Percentiles rank a stretch among this genome's conserved stretches.
phyloP scores from a whole-genome alignment of 2,888 invertebrate genomes.

The Drosophila antonietae region DNA sequence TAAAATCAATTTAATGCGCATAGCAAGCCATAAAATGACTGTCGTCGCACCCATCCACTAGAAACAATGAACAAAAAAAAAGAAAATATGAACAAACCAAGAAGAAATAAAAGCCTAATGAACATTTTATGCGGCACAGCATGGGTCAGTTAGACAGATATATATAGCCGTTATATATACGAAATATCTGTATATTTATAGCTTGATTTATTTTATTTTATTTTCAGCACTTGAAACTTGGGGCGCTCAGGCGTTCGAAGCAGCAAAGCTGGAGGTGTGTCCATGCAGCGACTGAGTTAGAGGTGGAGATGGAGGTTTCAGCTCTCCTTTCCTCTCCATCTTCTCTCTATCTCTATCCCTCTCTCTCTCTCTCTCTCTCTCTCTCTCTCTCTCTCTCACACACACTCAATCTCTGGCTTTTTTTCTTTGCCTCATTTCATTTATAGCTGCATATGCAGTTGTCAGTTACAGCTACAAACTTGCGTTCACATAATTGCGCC shows the following conservation, averaged over 20 bases:
- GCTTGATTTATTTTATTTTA: slow-evolving; percentile 64
- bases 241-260: slow-evolving; percentile 19
- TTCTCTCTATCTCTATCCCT: not conserved
- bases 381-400: no score
- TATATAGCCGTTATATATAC: slow-evolving; percentile 2
- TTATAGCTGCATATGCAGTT: not conserved
- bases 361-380: not conserved
- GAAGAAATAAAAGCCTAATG: slow-evolving; percentile 60
- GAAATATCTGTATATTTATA: slow-evolving; percentile 56
- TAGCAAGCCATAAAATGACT: slow-evolving; percentile 38
- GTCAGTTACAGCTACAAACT: slow-evolving; percentile 8
- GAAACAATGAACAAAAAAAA: slow-evolving; percentile 42
- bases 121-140: slow-evolving; percentile 68
- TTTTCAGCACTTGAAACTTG: slow-evolving; percentile 29
- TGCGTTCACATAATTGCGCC: slow-evolving; percentile 54
- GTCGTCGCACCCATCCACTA: slow-evolving; percentile 55
- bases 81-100: slow-evolving; percentile 25
- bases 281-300: slow-evolving; percentile 6
- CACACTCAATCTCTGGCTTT: not conserved
- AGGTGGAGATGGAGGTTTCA: not conserved
- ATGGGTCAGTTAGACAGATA: slow-evolving; percentile 43
- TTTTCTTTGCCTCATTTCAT: no score
- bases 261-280: slow-evolving; percentile 32
- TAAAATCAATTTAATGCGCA: slow-evolving; percentile 64
- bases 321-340: not conserved